phyloP scores from a whole-genome alignment of 2,888 invertebrate species.

The Nymphalis polychloros region DNA sequence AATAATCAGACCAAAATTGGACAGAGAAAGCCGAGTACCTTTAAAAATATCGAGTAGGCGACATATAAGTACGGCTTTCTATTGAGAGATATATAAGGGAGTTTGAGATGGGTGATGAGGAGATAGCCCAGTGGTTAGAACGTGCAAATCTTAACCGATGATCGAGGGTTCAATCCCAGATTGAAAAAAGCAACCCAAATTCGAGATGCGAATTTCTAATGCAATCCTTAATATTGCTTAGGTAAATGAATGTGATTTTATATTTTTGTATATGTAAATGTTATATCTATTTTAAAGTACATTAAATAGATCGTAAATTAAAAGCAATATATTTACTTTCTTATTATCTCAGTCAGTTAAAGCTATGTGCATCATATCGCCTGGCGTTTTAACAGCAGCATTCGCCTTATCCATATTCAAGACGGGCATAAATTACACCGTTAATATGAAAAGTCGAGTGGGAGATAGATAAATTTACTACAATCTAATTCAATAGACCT shows the following conservation, averaged over 20 bases:
- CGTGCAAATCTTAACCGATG: too few species aligned
- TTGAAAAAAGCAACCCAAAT: too few species aligned
- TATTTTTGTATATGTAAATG: too few species aligned
- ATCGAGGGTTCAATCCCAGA: too few species aligned
- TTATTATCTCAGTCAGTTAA: too few species aligned
- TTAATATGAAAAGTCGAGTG: constrained; percentile 21
- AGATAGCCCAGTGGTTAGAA: too few species aligned
- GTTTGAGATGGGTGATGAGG: not conserved
- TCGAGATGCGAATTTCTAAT: too few species aligned
- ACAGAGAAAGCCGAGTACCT: constrained; percentile 19
- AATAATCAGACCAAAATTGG: constrained; percentile 15
- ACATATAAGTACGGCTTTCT: not conserved
- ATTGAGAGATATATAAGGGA: constrained; percentile 1
- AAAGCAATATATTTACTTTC: too few species aligned
- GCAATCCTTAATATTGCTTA: too few species aligned
- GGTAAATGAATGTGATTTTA: too few species aligned
- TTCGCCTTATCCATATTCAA: constrained; percentile 4
- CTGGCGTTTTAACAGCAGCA: not conserved
- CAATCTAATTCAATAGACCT: constrained; percentile 15
- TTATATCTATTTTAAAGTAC: too few species aligned
- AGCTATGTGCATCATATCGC: not conserved
- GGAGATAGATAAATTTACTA: constrained; percentile 30
- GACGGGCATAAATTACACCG: constrained; percentile 23
- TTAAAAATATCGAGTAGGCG: constrained; percentile 26
- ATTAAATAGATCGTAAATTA: too few species aligned